A percentile compares a stretch with the other conserved stretches of the same genome.
phyloP scores from a whole-genome alignment of 2,797 vertebrate species.

The Florisuga fusca region DNA sequence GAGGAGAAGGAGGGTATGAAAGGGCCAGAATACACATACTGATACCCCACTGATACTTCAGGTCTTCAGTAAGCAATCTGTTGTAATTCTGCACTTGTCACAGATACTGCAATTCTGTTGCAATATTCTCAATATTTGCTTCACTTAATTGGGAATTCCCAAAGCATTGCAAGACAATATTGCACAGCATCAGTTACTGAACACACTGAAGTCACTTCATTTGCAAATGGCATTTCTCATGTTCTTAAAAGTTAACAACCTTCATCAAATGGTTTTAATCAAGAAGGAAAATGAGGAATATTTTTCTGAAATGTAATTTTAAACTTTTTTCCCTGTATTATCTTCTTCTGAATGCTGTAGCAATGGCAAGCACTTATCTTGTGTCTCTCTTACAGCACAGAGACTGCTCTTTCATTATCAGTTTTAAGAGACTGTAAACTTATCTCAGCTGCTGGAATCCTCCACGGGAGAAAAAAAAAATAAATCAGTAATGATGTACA shows the following conservation, averaged over 20 bases:
- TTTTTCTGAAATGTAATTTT: slow-evolving; percentile 54
- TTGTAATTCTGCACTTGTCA: neutral
- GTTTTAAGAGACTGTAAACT: slow-evolving; percentile 57
- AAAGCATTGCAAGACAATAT: neutral
- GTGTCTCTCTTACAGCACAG: slow-evolving; percentile 33
- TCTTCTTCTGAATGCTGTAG: slow-evolving; percentile 37
- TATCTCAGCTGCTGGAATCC: slow-evolving; percentile 62
- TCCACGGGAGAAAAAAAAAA: slow-evolving; percentile 1
- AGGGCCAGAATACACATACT: neutral
- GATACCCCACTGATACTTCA: neutral
- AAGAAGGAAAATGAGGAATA: slow-evolving; percentile 35
- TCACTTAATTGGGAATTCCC: neutral
- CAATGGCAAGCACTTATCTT: slow-evolving; percentile 57
- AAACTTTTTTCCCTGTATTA: slow-evolving; percentile 60
- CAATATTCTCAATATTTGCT: slow-evolving; percentile 5
- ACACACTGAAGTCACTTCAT: neutral
- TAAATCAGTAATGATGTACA: slow-evolving; percentile 46
- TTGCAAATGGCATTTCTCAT: slow-evolving; percentile 35
- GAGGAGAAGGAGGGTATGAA: neutral
- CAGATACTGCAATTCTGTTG: neutral
- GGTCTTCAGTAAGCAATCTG: neutral
- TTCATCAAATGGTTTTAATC: slow-evolving; percentile 53
- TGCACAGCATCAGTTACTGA: neutral
- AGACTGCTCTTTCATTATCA: slow-evolving; percentile 67
- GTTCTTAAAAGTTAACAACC: slow-evolving; percentile 27